Conservation (phyloP, 2,888 invertebrate genomes). For the Macrosoma leucophasiata region DNA sequence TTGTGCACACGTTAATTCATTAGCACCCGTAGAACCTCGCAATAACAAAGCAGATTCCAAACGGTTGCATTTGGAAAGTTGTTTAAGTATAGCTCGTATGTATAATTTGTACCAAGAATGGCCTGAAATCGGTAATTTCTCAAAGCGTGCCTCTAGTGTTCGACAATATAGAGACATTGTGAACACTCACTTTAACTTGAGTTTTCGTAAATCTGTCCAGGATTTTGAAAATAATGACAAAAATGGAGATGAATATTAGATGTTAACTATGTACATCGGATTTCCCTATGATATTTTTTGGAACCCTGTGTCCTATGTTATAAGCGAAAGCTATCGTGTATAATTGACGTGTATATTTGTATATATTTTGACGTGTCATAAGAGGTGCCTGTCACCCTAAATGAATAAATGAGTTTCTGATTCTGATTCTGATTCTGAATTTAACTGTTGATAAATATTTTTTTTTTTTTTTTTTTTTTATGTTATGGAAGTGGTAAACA, state of each 20-base stretch:
- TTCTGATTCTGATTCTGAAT: too few species aligned
- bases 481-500: too few species aligned
- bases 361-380: too few species aligned
- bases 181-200: constrained; percentile 16
- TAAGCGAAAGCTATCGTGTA: constrained; percentile 8
- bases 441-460: too few species aligned
- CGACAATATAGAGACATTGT: constrained; percentile 19
- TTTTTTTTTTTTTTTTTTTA: too few species aligned
- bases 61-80: constrained; percentile 17
- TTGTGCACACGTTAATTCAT: constrained; percentile 16
- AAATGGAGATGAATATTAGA: neutral
- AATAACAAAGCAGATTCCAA: constrained; percentile 14
- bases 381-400: too few species aligned
- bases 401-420: too few species aligned
- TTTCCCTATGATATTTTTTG: constrained; percentile 5
- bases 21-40: constrained; percentile 17
- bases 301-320: constrained; percentile 10
- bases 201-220: constrained; percentile 16
- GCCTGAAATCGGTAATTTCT: constrained; percentile 15
- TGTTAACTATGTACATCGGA: constrained; percentile 11
- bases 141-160: constrained; percentile 1
- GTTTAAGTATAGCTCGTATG: constrained; percentile 19
- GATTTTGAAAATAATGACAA: constrained; percentile 2
- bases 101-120: constrained; percentile 20
- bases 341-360: too few species aligned